Evolutionary conservation across 2,113 vertebrate species (phyloP).

Genomic region (Myotis davidii): DNA sequence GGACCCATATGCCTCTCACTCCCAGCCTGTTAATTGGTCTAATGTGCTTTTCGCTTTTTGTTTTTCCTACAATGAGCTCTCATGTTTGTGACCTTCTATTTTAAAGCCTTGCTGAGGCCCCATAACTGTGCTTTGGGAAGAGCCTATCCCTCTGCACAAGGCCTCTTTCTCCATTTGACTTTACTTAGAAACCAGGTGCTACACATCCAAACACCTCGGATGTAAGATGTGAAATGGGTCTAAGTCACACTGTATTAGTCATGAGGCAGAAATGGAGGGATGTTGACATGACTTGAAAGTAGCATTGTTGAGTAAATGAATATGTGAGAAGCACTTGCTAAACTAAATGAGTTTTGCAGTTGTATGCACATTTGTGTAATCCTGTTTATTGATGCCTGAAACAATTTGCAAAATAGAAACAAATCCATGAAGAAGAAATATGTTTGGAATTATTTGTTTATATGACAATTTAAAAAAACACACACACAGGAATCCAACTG

Average conservation of each 20-base stretch:
- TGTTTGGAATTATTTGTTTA: constrained; percentile 82
- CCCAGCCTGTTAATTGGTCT: neutral
- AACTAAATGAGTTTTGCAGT: constrained; percentile 83
- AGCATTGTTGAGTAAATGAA: constrained; percentile 85
- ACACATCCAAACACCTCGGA: constrained; percentile 70
- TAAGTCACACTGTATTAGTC: constrained; percentile 87
- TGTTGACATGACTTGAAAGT: constrained; percentile 85
- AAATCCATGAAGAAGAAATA: constrained; percentile 78
- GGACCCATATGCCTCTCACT: constrained; percentile 9
- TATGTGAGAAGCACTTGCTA: constrained; percentile 85
- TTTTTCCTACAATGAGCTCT: neutral
- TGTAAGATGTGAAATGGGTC: constrained; percentile 78
- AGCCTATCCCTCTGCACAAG: neutral
- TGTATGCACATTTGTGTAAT: constrained; percentile 82
- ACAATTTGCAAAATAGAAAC: constrained; percentile 85
- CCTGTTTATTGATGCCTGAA: constrained; percentile 85
- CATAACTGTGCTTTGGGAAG: neutral
- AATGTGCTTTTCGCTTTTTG: constrained; percentile 57
- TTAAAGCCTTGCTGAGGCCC: constrained; percentile 23
- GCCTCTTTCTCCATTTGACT: constrained; percentile 69
- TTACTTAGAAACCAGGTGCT: constrained; percentile 84
- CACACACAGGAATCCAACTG: constrained; percentile 80
- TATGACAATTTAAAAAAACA: constrained; percentile 79
- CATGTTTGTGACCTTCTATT: neutral
- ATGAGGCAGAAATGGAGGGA: constrained; percentile 83